Conservation (phyloP, 53 echinoderm and acorn worm genomes). For the Echinometra lucunter region DNA sequence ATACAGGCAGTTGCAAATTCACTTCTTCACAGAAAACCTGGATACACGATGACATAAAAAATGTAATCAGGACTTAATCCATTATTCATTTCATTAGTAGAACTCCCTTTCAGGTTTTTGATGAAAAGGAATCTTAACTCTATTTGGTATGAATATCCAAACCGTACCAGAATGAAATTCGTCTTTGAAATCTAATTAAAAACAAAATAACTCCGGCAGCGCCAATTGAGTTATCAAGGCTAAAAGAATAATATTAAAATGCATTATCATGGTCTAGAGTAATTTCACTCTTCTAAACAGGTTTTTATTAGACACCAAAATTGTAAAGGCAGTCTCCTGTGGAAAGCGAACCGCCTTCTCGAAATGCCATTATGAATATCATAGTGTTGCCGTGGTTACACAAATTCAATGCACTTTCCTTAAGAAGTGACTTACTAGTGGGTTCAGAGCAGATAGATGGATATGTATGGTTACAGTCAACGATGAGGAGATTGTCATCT, state of each 20-base stretch:
- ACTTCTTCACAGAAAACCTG: too few relatives aligned
- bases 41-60: too few relatives aligned
- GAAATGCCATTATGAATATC: not conserved
- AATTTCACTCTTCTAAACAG: not conserved
- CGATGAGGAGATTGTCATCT: not conserved
- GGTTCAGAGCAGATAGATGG: constrained; percentile 66
- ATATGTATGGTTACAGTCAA: constrained; percentile 60
- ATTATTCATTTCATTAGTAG: not conserved
- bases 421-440: not conserved
- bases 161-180: too few relatives aligned
- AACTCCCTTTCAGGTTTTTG: not conserved
- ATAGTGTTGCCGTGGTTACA: not conserved
- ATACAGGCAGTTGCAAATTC: too few relatives aligned
- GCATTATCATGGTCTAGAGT: not conserved
- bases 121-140: not conserved
- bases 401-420: too few relatives aligned
- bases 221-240: not conserved
- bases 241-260: not conserved
- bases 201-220: not conserved
- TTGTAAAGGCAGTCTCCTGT: not conserved
- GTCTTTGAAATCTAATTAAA: not conserved
- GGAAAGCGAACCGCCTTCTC: not conserved
- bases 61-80: too few relatives aligned
- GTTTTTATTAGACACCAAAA: not conserved
- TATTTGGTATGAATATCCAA: not conserved